Percentiles rank a stretch among this genome's conserved stretches.
phyloP scores from a whole-genome alignment of 1,140 invertebrate species.

The Heliconius melpomene region DNA sequence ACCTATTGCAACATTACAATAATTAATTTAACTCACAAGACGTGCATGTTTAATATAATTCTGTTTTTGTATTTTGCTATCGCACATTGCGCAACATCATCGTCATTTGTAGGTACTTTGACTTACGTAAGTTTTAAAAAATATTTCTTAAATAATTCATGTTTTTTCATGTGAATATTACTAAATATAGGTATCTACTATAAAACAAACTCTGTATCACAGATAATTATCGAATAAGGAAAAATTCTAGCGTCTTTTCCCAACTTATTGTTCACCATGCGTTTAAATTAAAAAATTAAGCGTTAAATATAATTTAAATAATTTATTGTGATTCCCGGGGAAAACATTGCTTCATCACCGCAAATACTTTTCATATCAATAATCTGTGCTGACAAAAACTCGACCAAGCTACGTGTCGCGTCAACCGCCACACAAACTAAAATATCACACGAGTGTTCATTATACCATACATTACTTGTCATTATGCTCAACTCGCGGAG shows the following conservation, averaged over 20 bases:
- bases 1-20: conserved; percentile 9
- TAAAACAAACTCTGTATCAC: background rate
- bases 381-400: conserved; percentile 40
- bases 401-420: conserved; percentile 35
- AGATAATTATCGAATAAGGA: background rate
- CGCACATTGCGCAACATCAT: conserved; percentile 11
- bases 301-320: background rate
- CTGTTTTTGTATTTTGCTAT: conserved; percentile 12
- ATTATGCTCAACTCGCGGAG: background rate
- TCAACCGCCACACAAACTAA: conserved; percentile 2
- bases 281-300: background rate
- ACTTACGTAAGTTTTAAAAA: conserved; percentile 3
- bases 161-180: background rate
- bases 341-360: conserved; percentile 35
- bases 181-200: background rate
- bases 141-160: background rate
- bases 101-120: conserved; percentile 3
- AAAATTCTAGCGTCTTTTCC: background rate
- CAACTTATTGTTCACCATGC: background rate
- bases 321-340: conserved; percentile 16
- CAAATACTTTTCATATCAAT: conserved; percentile 42
- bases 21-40: conserved; percentile 1
- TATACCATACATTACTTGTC: conserved; percentile 27
- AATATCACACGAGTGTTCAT: background rate
- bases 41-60: conserved; percentile 14